Evolutionary conservation across 2,888 invertebrate genomes (phyloP).

Genomic region (Campoplex capitator): DNA sequence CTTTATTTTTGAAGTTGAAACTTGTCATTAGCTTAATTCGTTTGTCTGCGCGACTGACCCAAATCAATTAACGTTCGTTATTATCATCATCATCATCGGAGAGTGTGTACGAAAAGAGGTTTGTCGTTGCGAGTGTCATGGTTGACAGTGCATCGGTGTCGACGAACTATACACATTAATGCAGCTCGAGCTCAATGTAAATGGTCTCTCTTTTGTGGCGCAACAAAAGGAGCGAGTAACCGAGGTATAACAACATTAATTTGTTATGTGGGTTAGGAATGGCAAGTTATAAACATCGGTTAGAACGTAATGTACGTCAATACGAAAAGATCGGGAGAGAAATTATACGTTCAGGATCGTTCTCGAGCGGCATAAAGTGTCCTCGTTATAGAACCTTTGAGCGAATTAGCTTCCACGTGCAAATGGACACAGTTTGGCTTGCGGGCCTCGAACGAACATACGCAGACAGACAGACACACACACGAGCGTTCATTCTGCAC

Average conservation of each 20-base stretch:
- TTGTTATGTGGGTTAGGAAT: slow-evolving; percentile 67
- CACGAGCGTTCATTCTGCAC: background rate
- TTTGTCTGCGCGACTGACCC: background rate
- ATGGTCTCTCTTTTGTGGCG: slow-evolving; percentile 60
- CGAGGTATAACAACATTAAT: slow-evolving; percentile 47
- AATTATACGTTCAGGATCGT: slow-evolving; percentile 38
- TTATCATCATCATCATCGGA: background rate
- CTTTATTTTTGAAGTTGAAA: too few species aligned
- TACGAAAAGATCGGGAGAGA: slow-evolving; percentile 6
- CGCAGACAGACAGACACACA: background rate
- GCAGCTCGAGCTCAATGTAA: slow-evolving; percentile 35
- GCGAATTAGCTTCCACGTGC: slow-evolving; percentile 34
- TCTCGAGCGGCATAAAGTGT: slow-evolving; percentile 2
- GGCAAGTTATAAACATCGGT: slow-evolving; percentile 23
- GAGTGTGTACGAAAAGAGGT: slow-evolving; percentile 6
- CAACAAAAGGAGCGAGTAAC: slow-evolving; percentile 53
- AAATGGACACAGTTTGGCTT: background rate
- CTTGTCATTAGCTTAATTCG: background rate
- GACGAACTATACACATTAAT: slow-evolving; percentile 12
- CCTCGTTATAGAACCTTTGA: slow-evolving; percentile 18
- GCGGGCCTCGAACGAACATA: background rate
- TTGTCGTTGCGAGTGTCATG: background rate
- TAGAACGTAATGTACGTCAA: slow-evolving; percentile 20
- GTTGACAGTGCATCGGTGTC: slow-evolving; percentile 56
- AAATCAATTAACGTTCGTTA: background rate